Base-by-base conservation (phyloP, 92 coral and sea anemone species). In the Parazoanthus darwini region DNA sequence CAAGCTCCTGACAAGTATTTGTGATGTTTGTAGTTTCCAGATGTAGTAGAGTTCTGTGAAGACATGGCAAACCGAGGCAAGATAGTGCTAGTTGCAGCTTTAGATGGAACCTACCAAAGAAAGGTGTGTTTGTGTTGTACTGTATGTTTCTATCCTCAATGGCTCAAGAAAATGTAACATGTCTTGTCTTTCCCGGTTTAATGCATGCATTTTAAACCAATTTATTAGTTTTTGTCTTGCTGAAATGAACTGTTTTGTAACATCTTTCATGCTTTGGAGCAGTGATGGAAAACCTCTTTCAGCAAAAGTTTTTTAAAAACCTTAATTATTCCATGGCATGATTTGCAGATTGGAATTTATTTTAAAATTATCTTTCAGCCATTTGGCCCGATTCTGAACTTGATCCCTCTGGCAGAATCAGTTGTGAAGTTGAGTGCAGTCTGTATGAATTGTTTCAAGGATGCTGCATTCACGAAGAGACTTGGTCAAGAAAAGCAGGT, bases 361-460 rank as follows among this genome's bases (percentile, higher is more conserved):
- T 67, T 39, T 20, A 8, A 29, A 29, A 29, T 29, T 70, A 81
- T 48, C 71, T 72, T 79, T 39, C 79, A 97, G 99, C 96, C 93
- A 48, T 97, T 97, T 95, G 99, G 99, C 29, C 91, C 88, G 36
- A 82, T 97, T 29, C 85, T 97, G 18, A 88, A 94, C 78, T 92
- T 97, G 48, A 95, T 97, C 20, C 99, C 99, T 1, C 78, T 97
- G 25, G 99, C 99, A 67, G 99, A 97, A 82, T 94, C 96, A 91
- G 99, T 97, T 68, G 98, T 97, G 83, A 97, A 97, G 88, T 94
- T 97, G 16, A 97, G 92, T 92, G 99, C 99, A 79, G 99, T 97
- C 35, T 97, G 99, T 48, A 97, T 97, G 99, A 94, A 97, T 85
- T 97, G 99, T 77, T 97, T 91, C 78, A 95, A 95, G 66, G 98